Evolutionary conservation across 2,888 invertebrate species (phyloP), one percentile per base, ranked within the genome.

Genomic region (Xiphydria camelus): DNA sequence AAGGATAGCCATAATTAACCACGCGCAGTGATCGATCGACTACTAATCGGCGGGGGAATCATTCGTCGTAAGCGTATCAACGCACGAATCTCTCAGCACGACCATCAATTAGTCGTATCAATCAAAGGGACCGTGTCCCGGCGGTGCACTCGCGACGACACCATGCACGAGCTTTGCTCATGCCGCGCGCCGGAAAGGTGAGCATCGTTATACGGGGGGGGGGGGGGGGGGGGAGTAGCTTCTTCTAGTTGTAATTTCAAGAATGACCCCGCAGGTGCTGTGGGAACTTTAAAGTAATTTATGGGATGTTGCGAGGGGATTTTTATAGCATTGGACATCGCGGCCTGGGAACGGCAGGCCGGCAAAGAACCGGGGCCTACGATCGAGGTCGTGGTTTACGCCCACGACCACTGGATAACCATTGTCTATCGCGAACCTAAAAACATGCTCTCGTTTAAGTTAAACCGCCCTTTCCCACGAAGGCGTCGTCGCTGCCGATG

Each of bases 271-370:
- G 32, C 41, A 31, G 32, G 40, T 29, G 41, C 33, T 64, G 61
- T 62, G 66, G 55, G 64, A 66, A 66, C 62, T 53, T 60, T 58
- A 47, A 26, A 56, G 64, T 65, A 66, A 67, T 66, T 67, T 66
- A 67, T 64, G 61, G 59, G 61, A 63, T 55, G 60, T 62, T 57
- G 63, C 61, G 59, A 60, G 53, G 51, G 60, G 48, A 68, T 66
- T 67, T 66, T 66, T 68, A 60, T 55, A 52, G 59, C 53, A 58
- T 59, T 62, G 59, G 65, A 66, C 64, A 58, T 56, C 21, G 57
- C 62, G 45, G 58, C 64, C 61, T 66, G 67, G 61, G 67, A 67
- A 67, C 65, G 59, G 62, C 45, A 55, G 54, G 61, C 51, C 59
- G 49, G 53, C 59, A 61, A 62, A 67, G 64, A 65, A 67, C 65